phyloP scores from a whole-genome alignment of 2,797 vertebrate species.

The Ctenopoma kingsleyae region DNA sequence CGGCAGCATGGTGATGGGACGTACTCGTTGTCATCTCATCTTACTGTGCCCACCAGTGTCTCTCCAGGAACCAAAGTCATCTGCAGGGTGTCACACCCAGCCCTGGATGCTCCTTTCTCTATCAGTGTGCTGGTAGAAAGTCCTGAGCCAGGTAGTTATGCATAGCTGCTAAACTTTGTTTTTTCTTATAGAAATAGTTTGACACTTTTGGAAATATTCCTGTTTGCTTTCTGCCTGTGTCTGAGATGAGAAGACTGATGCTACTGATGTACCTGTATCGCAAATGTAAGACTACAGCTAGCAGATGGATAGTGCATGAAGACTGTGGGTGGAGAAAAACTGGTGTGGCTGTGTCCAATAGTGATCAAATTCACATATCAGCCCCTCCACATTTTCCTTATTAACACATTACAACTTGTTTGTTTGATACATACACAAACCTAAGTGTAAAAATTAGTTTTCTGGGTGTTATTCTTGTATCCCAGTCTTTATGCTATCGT shows the following conservation, averaged over 20 bases:
- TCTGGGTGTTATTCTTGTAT: too few relatives aligned
- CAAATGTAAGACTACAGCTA: neutral
- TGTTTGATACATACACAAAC: too few relatives aligned
- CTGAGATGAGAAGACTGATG: neutral
- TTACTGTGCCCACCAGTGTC: constrained; percentile 64
- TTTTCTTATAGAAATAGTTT: neutral
- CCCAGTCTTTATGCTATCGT: too few relatives aligned
- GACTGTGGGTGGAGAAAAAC: too few relatives aligned
- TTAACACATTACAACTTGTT: too few relatives aligned
- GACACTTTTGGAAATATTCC: too few relatives aligned
- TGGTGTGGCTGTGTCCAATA: too few relatives aligned
- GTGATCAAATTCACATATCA: too few relatives aligned
- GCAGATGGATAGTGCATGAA: too few relatives aligned
- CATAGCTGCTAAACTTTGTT: neutral
- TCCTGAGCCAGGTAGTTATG: constrained; percentile 66
- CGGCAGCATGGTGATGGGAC: constrained; percentile 84
- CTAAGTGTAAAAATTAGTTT: too few relatives aligned
- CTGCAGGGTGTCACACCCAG: constrained; percentile 86
- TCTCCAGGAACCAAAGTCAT: constrained; percentile 80
- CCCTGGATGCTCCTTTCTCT: constrained; percentile 76
- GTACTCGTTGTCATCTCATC: constrained; percentile 83
- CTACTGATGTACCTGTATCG: neutral
- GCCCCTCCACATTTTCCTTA: too few relatives aligned
- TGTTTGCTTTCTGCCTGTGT: neutral
- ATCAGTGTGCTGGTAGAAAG: constrained; percentile 68